Conservation (phyloP, 2,888 invertebrate species). For the Chymomyza caudatula region DNA sequence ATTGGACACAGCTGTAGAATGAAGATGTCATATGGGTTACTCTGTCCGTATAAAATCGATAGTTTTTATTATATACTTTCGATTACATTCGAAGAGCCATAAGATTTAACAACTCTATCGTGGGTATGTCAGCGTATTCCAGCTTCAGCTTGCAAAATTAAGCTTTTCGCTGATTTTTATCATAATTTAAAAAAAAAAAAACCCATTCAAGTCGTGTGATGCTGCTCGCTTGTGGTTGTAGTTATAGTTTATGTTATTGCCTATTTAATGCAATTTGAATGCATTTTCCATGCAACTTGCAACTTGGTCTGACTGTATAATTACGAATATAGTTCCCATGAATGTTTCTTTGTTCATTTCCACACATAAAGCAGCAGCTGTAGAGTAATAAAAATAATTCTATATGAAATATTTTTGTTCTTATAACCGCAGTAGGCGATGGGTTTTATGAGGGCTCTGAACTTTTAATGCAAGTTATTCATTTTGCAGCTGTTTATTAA, state of each 20-base stretch:
- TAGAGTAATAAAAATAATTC: neutral
- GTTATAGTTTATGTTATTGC: neutral
- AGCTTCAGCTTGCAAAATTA: neutral
- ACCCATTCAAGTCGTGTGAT: neutral
- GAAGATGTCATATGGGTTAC: too few relatives aligned
- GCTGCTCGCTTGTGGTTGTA: neutral
- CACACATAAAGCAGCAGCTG: too few relatives aligned
- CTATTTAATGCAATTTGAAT: neutral
- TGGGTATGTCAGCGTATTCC: too few relatives aligned
- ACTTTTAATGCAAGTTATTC: neutral
- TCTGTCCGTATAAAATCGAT: too few relatives aligned
- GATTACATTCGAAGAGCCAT: too few relatives aligned
- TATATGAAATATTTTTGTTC: neutral
- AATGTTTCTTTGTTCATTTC: neutral
- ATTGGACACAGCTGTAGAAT: too few relatives aligned
- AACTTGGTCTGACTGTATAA: neutral
- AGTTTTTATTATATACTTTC: too few relatives aligned
- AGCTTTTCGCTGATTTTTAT: neutral
- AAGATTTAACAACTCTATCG: too few relatives aligned
- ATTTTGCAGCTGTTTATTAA: neutral
- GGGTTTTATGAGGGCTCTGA: neutral
- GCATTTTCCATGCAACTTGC: neutral
- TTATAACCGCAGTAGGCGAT: neutral
- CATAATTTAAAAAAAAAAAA: neutral
- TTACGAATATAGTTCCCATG: neutral